Conservation (phyloP, 2,888 invertebrate genomes). For the Meta bourneti region DNA sequence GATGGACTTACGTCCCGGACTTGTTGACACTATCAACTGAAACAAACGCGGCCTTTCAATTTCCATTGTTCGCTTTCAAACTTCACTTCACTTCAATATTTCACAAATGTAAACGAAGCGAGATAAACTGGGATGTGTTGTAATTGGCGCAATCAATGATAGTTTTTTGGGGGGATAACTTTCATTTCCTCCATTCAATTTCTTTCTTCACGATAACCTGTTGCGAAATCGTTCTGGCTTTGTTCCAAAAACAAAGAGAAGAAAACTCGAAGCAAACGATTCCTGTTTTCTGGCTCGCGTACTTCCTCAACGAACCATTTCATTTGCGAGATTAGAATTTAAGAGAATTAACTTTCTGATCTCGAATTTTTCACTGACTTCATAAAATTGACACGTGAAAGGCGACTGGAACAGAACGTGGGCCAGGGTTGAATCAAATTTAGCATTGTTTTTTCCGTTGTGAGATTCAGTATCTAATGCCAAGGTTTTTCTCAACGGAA, state of each 20-base stretch:
- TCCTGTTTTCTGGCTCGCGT: background rate
- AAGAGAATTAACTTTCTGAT: slow-evolving; percentile 4
- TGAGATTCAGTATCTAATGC: no score
- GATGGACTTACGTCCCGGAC: slow-evolving; percentile 2
- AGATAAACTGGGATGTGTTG: background rate
- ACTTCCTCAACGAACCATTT: slow-evolving; percentile 5
- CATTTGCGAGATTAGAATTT: background rate
- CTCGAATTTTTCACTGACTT: background rate
- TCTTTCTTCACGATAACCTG: background rate
- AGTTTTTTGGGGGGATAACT: background rate
- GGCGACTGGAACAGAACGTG: no score
- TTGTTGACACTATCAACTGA: background rate
- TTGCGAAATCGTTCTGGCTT: slow-evolving; percentile 21
- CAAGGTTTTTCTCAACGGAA: no score
- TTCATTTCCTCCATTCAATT: background rate
- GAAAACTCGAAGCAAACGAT: slow-evolving; percentile 18
- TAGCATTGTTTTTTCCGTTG: no score
- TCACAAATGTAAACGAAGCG: background rate
- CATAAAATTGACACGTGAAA: slow-evolving; percentile 8
- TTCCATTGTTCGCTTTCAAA: background rate
- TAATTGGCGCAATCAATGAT: background rate
- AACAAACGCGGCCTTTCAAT: background rate
- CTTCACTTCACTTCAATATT: background rate
- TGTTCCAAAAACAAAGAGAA: background rate
- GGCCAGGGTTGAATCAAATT: no score